Evolutionary conservation across 2,888 invertebrate genomes (phyloP).

Genomic region (Tinea pellionella): DNA sequence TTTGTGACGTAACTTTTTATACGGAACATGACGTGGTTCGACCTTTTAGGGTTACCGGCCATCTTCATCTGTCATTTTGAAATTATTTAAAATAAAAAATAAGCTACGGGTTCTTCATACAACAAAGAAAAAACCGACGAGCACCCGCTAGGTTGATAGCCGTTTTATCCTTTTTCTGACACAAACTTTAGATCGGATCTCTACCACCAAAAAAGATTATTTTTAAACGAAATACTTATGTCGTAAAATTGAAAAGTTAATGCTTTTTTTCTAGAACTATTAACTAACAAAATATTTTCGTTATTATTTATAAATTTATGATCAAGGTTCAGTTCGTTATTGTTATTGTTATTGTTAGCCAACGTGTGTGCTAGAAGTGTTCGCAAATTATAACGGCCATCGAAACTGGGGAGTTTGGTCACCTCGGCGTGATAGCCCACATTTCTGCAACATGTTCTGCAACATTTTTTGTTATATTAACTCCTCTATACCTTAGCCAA

Average conservation of each 20-base stretch:
- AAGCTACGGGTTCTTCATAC: neutral
- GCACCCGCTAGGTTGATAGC: slow-evolving; percentile 53
- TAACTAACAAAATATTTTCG: slow-evolving; percentile 56
- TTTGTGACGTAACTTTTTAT: slow-evolving; percentile 1
- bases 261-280: slow-evolving; percentile 46
- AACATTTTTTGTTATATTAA: no score
- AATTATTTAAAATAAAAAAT: slow-evolving; percentile 47
- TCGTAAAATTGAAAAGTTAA: slow-evolving; percentile 52
- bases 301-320: slow-evolving; percentile 61
- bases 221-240: slow-evolving; percentile 47
- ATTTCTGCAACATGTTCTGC: no score
- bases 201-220: slow-evolving; percentile 36
- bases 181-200: slow-evolving; percentile 61
- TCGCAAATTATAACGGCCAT: no score
- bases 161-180: slow-evolving; percentile 59
- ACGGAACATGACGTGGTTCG: slow-evolving; percentile 12
- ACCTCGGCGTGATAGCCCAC: no score
- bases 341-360: no score
- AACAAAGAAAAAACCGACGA: slow-evolving; percentile 33
- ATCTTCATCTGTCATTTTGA: slow-evolving; percentile 59
- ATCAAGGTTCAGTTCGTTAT: slow-evolving; percentile 39
- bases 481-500: no score
- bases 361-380: no score
- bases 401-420: no score
- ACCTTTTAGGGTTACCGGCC: slow-evolving; percentile 23